Base-by-base conservation (phyloP, 2,113 vertebrate genomes). In the Nycticorax nycticorax region DNA sequence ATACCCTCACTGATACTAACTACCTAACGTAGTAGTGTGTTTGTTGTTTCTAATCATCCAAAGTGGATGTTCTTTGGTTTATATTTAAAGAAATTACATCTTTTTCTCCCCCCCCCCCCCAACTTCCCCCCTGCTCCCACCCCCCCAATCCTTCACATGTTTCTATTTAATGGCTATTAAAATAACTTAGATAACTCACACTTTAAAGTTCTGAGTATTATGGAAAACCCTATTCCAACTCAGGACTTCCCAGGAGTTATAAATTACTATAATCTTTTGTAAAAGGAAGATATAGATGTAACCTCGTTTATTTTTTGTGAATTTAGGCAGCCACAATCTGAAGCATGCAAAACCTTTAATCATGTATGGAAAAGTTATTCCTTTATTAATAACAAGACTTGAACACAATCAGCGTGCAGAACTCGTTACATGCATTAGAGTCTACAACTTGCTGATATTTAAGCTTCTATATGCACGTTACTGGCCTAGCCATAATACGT, bases 111-210 rank as follows among this genome's bases (percentile, higher is more conserved):
- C 6, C 6, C 12, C 3, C 8, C 0, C 37, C 37, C 39, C 9
- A 12, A 9, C 39, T 39, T 9, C 39, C 39, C 39, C 39, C 39
- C 39, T 10, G 10, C 37, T 39, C 37, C 37, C 37, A 9, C 10
- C 0, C 0, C 16, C 4, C 6, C 11, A 39, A 11, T 50, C 28
- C 21, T 45, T 60, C 17, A 72, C 12, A 21, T 3, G 4, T 35
- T 69, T 73, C 19, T 56, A 37, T 30, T 48, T 69, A 66, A 60
- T 48, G 27, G 12, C 41, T 73, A 52, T 12, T 43, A 60, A 59
- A 41, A 28, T 26, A 67, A 50, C 14, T 35, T n/a, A 19, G 33
- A 45, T 32, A 89, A 72, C 10, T 3, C 23, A 41, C 10, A 55
- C 8, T 41, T 71, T 28, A 5, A 84, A 69, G 8, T 63, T 89